These are phyloP conservation scores for Troilus luridus DNA, from an alignment of 2,888 invertebrate species.

Conservation along the genomic window DNA sequence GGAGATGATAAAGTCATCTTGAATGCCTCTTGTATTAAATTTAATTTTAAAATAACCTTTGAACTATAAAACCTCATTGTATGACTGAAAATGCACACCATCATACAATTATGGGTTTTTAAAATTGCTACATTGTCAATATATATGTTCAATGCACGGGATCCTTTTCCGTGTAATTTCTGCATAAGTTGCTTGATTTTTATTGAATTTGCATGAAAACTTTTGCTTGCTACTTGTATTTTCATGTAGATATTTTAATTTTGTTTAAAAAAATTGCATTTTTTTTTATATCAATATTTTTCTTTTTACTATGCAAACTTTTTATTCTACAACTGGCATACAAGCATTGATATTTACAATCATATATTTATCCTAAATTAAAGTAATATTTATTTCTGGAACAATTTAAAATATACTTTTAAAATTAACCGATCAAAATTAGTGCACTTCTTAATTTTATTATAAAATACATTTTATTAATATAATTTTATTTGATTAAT, in stretches of 20 bases:
- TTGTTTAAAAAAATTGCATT: background rate
- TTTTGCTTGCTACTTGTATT: constrained; percentile 17
- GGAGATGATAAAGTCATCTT: background rate
- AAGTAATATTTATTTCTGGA: background rate
- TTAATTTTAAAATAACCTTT: background rate
- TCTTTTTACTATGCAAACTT: background rate
- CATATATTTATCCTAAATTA: background rate
- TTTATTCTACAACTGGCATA: background rate
- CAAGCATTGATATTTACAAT: background rate
- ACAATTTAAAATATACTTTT: background rate
- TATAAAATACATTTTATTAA: no score
- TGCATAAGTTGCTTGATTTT: constrained; percentile 45
- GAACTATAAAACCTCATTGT: background rate
- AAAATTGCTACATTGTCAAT: background rate
- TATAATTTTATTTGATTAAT: no score
- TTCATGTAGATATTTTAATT: constrained; percentile 26
- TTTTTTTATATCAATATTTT: background rate
- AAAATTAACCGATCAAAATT: no score
- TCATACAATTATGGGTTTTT: background rate
- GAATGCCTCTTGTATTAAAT: background rate
- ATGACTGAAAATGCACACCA: background rate
- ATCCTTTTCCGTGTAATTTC: background rate
- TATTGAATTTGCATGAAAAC: background rate
- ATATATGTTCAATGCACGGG: background rate
- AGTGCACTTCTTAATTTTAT: no score